Evolutionary conservation across 2,113 vertebrate species (phyloP).

Genomic region (Mohoua ochrocephala): DNA sequence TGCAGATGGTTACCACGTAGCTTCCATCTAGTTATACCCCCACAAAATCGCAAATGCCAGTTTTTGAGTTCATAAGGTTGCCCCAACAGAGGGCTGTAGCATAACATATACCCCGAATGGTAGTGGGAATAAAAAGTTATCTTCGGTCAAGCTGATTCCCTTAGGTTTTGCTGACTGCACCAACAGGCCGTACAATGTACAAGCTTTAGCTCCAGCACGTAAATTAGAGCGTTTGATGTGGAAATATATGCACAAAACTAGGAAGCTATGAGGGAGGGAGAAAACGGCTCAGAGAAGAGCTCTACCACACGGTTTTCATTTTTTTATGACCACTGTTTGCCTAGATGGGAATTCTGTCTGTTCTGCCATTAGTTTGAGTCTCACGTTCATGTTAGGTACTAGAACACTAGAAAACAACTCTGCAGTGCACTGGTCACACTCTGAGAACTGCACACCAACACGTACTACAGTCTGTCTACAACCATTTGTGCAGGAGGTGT

Average conservation of each 20-base stretch:
- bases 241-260: not conserved
- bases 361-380: not conserved
- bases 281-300: not conserved
- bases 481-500: not conserved
- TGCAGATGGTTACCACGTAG: not conserved
- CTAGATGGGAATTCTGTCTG: not conserved
- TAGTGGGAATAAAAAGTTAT: not conserved
- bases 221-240: conserved; percentile 13
- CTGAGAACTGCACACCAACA: not conserved
- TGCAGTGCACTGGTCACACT: not conserved
- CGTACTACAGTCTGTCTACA: not conserved
- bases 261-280: not conserved
- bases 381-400: not conserved
- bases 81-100: not conserved
- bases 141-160: not conserved
- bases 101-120: not conserved
- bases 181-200: not conserved
- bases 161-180: not conserved
- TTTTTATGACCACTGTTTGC: not conserved
- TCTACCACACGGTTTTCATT: not conserved
- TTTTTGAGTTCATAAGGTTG: not conserved
- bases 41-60: not conserved
- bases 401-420: not conserved
- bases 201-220: not conserved
- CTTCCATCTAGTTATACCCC: not conserved